Percentiles rank a stretch among this genome's conserved stretches.
Evolutionary conservation across 2,113 vertebrate species (phyloP).

Genomic region (Atrichornis clamosus): DNA sequence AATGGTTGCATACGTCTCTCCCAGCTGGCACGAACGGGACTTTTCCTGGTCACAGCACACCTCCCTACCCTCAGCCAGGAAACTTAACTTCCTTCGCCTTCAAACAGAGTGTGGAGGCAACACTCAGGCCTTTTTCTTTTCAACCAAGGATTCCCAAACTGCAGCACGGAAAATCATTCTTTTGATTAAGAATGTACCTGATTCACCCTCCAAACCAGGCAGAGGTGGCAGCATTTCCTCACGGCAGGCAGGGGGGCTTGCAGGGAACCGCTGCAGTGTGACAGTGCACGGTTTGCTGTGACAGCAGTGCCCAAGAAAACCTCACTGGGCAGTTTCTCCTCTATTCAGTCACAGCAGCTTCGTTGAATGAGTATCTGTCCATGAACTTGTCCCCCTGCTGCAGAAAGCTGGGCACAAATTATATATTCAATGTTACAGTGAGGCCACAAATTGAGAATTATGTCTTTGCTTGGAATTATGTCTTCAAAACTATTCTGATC

Average conservation of each 20-base stretch:
- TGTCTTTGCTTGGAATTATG: neutral
- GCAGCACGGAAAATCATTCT: neutral
- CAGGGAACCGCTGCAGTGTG: rapidly evolving
- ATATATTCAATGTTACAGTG: rapidly evolving
- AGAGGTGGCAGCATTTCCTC: neutral
- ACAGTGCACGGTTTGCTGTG: rapidly evolving
- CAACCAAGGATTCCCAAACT: neutral
- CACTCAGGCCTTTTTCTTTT: rapidly evolving
- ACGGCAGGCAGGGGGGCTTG: neutral
- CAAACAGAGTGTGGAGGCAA: neutral
- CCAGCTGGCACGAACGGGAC: neutral
- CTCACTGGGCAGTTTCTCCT: neutral
- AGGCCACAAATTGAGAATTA: neutral
- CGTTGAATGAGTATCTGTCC: rapidly evolving
- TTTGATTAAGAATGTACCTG: rapidly evolving
- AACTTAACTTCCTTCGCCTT: rapidly evolving
- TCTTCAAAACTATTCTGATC: neutral
- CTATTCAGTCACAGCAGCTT: neutral
- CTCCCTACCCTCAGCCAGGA: neutral
- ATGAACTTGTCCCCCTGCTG: neutral
- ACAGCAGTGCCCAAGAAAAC: rapidly evolving
- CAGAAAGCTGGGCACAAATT: neutral
- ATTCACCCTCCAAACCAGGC: neutral
- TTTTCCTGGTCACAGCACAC: no score
- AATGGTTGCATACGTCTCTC: neutral